phyloP scores from a whole-genome alignment of 2,888 invertebrate species.

The Trachelus troglodyta region DNA sequence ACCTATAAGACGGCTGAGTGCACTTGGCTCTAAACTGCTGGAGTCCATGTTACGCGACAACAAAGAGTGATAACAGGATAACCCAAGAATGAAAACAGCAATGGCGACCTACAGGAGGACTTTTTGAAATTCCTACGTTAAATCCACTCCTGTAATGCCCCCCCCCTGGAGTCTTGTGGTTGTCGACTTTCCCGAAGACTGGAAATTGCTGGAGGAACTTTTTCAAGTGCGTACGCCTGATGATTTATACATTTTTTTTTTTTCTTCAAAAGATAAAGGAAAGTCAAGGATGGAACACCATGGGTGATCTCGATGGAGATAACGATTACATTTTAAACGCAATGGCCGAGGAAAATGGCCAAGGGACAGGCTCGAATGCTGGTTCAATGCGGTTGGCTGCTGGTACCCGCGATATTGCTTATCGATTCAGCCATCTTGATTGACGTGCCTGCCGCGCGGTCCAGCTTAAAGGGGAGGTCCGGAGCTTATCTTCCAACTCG shows the following conservation, averaged over 20 bases:
- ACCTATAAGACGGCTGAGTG: slow-evolving; percentile 33
- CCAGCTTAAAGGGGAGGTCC: neutral
- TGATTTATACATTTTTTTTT: neutral
- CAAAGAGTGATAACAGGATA: neutral
- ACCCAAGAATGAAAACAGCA: neutral
- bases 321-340: neutral
- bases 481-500: neutral
- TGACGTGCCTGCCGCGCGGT: slow-evolving; percentile 30
- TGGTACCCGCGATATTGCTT: slow-evolving; percentile 46
- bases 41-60: neutral
- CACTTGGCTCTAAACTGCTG: slow-evolving; percentile 1
- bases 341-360: neutral
- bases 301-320: neutral
- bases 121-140: neutral
- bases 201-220: neutral
- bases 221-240: neutral
- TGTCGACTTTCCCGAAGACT: neutral
- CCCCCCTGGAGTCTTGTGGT: neutral
- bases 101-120: neutral
- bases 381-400: neutral
- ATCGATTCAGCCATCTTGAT: slow-evolving; percentile 49
- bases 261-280: neutral
- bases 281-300: neutral
- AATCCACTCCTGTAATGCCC: neutral
- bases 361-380: neutral